These are phyloP conservation scores for Motacilla tschutschensis DNA, from an alignment of 2,113 vertebrate species.

Conservation along the genomic window DNA sequence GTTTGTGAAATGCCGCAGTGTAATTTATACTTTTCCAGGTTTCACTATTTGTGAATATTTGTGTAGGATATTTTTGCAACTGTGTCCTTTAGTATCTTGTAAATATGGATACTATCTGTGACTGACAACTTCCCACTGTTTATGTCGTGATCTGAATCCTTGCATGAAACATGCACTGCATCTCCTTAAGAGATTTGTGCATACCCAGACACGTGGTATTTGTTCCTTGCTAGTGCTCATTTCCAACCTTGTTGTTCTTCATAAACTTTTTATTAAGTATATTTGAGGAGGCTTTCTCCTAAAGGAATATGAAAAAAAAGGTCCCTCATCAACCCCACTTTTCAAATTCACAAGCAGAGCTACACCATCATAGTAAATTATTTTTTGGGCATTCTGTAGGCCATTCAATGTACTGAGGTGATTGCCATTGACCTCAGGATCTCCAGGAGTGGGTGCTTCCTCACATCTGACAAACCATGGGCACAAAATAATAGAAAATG, in stretches of 20 bases:
- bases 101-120: not conserved
- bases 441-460: not conserved
- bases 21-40: not conserved
- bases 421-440: not conserved
- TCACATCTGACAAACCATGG: not conserved
- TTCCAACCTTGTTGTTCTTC: constrained; percentile 16
- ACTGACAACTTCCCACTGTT: constrained; percentile 1
- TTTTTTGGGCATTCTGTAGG: not conserved
- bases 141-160: constrained; percentile 9
- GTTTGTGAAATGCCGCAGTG: not conserved
- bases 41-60: not conserved
- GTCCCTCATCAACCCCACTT: not conserved
- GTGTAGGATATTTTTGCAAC: constrained; percentile 7
- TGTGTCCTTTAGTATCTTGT: not conserved
- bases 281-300: constrained; percentile 16
- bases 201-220: not conserved
- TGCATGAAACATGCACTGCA: not conserved
- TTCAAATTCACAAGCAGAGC: not conserved
- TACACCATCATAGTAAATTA: not conserved
- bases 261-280: constrained; percentile 32
- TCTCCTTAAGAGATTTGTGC: not conserved
- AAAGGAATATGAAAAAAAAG: not conserved
- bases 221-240: not conserved
- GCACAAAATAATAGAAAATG: not conserved
- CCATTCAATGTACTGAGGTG: not conserved